Base-by-base conservation (phyloP, 2,113 vertebrate genomes). In the rat (Rattus norvegicus) region DNA sequence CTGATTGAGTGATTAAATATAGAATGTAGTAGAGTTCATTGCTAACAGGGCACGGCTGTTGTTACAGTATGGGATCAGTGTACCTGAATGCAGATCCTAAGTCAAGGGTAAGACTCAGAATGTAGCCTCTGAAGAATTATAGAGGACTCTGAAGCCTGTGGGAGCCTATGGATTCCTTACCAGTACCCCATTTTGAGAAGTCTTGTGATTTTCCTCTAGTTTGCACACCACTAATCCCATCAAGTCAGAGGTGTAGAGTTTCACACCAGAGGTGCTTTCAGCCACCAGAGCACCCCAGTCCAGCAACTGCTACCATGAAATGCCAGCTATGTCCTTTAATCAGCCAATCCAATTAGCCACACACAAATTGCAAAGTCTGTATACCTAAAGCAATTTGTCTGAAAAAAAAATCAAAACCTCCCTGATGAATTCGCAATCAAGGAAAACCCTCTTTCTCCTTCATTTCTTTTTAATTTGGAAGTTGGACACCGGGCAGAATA, bases 341-440 rank as follows among this genome's bases (percentile, higher is more conserved):
- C 97, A 98, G 91, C 83, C 89, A 97, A 98, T 96, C 86, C 79
- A 98, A 98, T 98, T 98, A 98, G 83, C 91, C 91, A 95, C 94
- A 95, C 92, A 80, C 77, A 97, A 98, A 97, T 95, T 95, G 95
- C 47, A 59, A 97, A 95, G 95, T 95, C 36, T 0, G 88, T 89
- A 76, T 96, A 97, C 92, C 94, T 96, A 94, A 95, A 96, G 93
- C 88, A 97, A 96, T 97, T 97, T 91, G 81, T 95, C 94, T 95
- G 93, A 11, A 59, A 96, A 95, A 98, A 96, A 95, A 90, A 92
- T 91, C 96, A 93, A 97, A 97, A 96, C 83, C 95, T 98, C 97
- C 97, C 98, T 63, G 52, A 92, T 97, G 97, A 98, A 96, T 98
- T 97, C 73, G 92, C 96, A 98, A 98, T 98, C 97, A 98, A 95